Conservation (phyloP, 2,797 vertebrate species). For the Streptopelia turtur region DNA sequence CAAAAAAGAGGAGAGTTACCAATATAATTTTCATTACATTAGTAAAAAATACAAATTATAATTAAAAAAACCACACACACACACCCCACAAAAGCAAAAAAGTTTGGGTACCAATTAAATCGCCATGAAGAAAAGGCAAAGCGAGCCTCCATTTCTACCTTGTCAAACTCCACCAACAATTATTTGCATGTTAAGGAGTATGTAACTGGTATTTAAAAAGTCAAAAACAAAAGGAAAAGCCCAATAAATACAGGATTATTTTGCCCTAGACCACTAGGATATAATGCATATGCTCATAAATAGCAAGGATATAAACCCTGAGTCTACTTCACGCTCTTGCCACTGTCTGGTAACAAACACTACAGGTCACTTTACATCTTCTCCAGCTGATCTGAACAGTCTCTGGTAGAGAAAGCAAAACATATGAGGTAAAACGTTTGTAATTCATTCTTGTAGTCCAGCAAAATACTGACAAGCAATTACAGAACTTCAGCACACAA, state of each 20-base stretch:
- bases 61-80: fast-evolving
- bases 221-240: neutral
- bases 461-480: neutral
- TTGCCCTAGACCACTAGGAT: neutral
- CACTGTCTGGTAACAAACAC: neutral
- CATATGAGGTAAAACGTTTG: neutral
- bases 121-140: neutral
- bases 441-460: neutral
- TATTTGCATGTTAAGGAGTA: neutral
- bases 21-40: neutral
- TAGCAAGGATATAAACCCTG: neutral
- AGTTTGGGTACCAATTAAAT: neutral
- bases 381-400: neutral
- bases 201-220: neutral
- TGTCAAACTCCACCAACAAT: neutral
- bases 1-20: neutral
- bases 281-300: neutral
- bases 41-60: neutral
- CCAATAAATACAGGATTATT: neutral
- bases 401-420: neutral
- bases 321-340: neutral
- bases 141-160: neutral
- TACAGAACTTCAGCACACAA: neutral
- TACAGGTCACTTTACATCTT: neutral
- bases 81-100: neutral